A percentile compares a stretch with the other conserved stretches of the same genome.
These are phyloP conservation scores for Acridotheres tristis DNA, from an alignment of 2,797 vertebrate species.

Conservation along the genomic window DNA sequence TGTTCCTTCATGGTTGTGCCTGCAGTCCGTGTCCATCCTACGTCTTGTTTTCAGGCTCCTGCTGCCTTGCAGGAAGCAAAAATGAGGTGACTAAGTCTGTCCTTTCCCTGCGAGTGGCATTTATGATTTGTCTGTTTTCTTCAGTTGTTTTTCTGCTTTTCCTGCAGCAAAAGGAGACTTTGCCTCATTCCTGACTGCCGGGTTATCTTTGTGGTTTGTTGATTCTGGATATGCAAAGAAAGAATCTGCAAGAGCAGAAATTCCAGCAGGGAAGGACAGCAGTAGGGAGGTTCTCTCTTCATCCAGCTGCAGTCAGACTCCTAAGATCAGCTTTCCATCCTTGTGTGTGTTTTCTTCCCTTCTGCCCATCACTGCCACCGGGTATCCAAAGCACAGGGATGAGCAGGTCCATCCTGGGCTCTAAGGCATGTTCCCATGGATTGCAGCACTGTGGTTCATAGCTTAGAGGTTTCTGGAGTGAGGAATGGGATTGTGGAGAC, in stretches of 20 bases:
- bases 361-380: neutral
- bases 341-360: accelerated
- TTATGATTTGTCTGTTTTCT: neutral
- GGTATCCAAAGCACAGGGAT: neutral
- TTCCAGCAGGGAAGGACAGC: neutral
- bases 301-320: accelerated
- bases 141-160: neutral
- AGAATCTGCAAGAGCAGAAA: neutral
- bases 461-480: neutral
- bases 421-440: neutral
- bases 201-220: neutral
- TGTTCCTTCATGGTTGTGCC: neutral
- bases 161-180: neutral
- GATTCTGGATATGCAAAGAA: neutral
- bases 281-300: neutral
- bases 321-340: accelerated
- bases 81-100: neutral
- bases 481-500: neutral
- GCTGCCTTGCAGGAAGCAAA: neutral
- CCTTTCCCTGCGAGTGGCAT: neutral
- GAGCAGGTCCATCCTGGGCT: accelerated
- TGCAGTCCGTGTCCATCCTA: neutral
- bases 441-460: neutral
- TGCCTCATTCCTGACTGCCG: neutral
- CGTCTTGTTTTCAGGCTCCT: neutral